Conservation (phyloP, 2,888 invertebrate genomes). For the Campoplex capitator region DNA sequence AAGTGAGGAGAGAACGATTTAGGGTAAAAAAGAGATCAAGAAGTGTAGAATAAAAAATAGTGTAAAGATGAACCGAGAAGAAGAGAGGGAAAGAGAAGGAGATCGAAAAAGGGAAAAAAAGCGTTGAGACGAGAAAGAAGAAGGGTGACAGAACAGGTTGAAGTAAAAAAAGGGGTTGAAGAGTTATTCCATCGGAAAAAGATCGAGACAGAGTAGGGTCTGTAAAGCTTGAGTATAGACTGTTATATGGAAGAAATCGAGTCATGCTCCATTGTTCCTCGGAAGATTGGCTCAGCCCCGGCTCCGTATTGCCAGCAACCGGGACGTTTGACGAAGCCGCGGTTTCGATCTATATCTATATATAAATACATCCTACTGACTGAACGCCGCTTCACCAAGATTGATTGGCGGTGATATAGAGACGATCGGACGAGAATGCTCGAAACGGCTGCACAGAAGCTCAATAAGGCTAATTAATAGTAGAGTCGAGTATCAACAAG, state of each 20-base stretch:
- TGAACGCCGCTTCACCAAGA: slow-evolving; percentile 76
- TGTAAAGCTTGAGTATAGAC: slow-evolving; percentile 55
- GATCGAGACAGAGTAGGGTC: slow-evolving; percentile 57
- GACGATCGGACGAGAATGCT: slow-evolving; percentile 76
- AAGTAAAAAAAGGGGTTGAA: slow-evolving; percentile 47
- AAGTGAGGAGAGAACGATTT: slow-evolving; percentile 47
- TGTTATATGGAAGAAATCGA: slow-evolving; percentile 72
- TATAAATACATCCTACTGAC: slow-evolving; percentile 10
- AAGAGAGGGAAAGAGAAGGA: neutral
- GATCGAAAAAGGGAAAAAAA: slow-evolving; percentile 22
- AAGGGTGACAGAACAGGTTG: slow-evolving; percentile 16
- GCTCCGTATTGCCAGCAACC: slow-evolving; percentile 65
- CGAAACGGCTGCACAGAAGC: slow-evolving; percentile 80
- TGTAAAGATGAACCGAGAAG: slow-evolving; percentile 1
- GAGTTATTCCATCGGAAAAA: slow-evolving; percentile 70
- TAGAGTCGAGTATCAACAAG: slow-evolving; percentile 60
- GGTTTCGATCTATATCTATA: slow-evolving; percentile 28
- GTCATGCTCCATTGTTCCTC: slow-evolving; percentile 82
- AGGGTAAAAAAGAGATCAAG: slow-evolving; percentile 52
- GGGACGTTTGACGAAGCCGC: slow-evolving; percentile 81
- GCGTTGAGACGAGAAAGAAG: slow-evolving; percentile 14
- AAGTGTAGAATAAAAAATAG: slow-evolving; percentile 30
- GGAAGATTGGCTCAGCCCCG: slow-evolving; percentile 77
- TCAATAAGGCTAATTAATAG: slow-evolving; percentile 84
- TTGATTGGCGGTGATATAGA: slow-evolving; percentile 83